Conservation (phyloP, 2,113 vertebrate genomes). For the Lagopus leucura region DNA sequence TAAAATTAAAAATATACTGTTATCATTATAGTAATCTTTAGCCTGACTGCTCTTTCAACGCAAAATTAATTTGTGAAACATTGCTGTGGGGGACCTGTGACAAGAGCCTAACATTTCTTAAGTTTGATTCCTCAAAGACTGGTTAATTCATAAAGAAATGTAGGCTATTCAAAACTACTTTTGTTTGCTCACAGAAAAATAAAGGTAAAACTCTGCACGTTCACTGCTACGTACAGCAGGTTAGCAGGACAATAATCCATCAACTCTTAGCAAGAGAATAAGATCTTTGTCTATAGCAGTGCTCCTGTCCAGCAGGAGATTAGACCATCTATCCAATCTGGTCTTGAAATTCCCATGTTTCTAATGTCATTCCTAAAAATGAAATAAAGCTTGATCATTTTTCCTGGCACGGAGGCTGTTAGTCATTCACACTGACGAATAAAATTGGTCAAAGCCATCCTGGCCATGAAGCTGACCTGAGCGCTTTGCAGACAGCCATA, state of each 20-base stretch:
- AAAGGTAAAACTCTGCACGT: not conserved
- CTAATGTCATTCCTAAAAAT: not conserved
- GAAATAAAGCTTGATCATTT: not conserved
- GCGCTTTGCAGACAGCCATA: not conserved
- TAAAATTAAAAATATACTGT: not conserved
- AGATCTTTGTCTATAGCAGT: not conserved
- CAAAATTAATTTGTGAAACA: not conserved
- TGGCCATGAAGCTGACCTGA: not conserved
- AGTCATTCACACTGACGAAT: not conserved
- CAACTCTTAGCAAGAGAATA: not conserved
- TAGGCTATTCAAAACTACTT: not conserved
- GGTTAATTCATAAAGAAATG: not conserved
- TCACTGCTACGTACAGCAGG: not conserved
- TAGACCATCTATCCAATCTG: constrained; percentile 6
- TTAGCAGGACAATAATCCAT: not conserved
- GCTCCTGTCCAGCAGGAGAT: not conserved
- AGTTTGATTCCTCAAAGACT: not conserved
- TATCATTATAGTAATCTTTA: not conserved
- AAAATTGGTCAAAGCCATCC: not conserved
- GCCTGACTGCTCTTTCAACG: not conserved
- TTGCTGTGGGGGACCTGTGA: not conserved
- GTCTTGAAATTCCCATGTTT: not conserved
- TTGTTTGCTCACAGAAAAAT: not conserved
- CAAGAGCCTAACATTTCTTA: not conserved
- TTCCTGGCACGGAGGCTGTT: not conserved